Evolutionary conservation across 2,797 vertebrate genomes (phyloP), one percentile per base, ranked within the genome.

Genomic region (Cynodonichthys magdalenae): DNA sequence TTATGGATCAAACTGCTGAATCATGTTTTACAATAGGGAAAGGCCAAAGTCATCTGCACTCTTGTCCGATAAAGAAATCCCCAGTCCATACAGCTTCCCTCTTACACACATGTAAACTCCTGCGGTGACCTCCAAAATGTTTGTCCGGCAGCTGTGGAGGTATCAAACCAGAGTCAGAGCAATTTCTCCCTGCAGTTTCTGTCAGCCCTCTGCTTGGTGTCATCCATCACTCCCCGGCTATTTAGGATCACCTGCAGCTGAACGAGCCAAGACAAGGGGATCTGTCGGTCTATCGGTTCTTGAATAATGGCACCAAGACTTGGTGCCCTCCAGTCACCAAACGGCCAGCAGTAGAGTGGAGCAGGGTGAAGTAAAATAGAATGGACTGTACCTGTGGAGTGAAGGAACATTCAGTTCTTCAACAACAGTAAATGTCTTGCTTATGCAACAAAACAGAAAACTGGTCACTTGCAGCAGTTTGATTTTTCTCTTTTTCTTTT

Each of bases 181-280:
- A 41, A 70, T 84, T 81, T 89, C 66, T 80, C 89, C 90, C 77
- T 76, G 34, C 90, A 89, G 92, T 92, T 70, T 53, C 89, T 83
- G 85, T 91, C 90, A 92, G 92, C 90, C 92, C 90, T 85, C 90
- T 93, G 92, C 88, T 73, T 91, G 88, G 83, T 70, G 79, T 85
- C 87, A 95, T 96, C 94, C 92, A 94, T 96, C 95, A 96, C 69
- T 69, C 86, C 78, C 83, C 80, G 60, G 63, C 79, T 87, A 89
- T 90, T 90, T 0, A 68, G 89, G 92, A 93, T 94, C 92, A 93
- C 91, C 93, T 86, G 68, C 87, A 90, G 93, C 92, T 89, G 91
- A 92, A 90, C 90, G 90, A 79, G 86, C 89, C 93, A 92, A 93
- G 92, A 92, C 92, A 92, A 90, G 84, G 87, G 88, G 82, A 73